These are phyloP conservation scores for Tursiops truncatus DNA, from an alignment of 2,113 vertebrate species.

Conservation along the genomic window DNA sequence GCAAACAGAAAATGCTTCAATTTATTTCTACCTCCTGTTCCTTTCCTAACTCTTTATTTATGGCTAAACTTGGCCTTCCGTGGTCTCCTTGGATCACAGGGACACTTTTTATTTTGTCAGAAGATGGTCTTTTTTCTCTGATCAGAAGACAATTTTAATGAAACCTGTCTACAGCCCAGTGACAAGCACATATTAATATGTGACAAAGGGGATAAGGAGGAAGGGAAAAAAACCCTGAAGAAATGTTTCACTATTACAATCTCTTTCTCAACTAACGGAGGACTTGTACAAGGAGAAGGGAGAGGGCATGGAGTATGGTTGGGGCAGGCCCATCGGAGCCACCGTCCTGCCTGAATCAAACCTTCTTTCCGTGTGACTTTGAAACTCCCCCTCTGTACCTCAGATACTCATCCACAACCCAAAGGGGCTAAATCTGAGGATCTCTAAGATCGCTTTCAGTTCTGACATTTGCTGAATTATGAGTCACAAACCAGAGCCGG, in stretches of 20 bases:
- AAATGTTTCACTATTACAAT: not conserved
- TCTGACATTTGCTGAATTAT: not conserved
- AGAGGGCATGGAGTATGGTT: rapidly evolving
- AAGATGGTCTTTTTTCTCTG: not conserved
- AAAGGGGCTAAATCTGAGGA: not conserved
- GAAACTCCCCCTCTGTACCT: not conserved
- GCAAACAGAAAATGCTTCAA: not conserved
- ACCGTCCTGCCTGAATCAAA: not conserved
- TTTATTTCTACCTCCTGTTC: not conserved
- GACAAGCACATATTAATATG: not conserved
- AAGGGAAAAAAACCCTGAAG: not conserved
- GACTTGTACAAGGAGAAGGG: not conserved
- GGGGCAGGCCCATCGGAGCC: not conserved
- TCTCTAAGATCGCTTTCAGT: not conserved
- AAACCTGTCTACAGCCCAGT: constrained; percentile 45
- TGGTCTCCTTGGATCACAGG: constrained; percentile 58
- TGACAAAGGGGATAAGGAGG: not conserved
- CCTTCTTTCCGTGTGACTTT: not conserved
- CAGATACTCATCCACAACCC: not conserved
- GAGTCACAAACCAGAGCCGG: constrained; percentile 23
- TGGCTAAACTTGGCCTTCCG: constrained; percentile 54
- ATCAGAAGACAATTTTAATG: constrained; percentile 57
- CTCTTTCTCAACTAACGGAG: not conserved
- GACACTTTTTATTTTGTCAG: constrained; percentile 51
- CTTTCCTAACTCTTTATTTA: constrained; percentile 27